phyloP scores from a whole-genome alignment of 1,140 invertebrate genomes.

The Drosophila nikananu region DNA sequence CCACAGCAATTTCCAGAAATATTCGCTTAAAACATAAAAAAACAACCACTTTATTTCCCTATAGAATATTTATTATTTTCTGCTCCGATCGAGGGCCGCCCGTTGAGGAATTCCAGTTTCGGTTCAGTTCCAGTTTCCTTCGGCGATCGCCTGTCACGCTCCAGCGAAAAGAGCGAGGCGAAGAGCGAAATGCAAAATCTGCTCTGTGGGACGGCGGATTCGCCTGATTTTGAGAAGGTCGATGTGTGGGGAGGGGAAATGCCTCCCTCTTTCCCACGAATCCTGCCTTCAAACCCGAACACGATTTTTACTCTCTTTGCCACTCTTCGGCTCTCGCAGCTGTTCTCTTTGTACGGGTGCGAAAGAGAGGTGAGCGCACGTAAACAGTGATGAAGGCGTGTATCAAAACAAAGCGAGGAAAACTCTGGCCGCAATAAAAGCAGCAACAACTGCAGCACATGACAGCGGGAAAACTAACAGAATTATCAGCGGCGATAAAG shows the following conservation, averaged over 20 bases:
- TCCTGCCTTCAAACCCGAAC: slow-evolving; percentile 15
- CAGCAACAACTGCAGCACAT: slow-evolving; percentile 47
- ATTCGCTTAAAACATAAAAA: slow-evolving; percentile 10
- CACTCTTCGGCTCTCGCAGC: slow-evolving; percentile 21
- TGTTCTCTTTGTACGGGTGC: slow-evolving; percentile 30
- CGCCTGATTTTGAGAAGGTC: slow-evolving; percentile 23
- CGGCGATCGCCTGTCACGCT: slow-evolving; percentile 34
- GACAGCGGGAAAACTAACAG: slow-evolving; percentile 47
- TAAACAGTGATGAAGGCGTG: slow-evolving; percentile 55
- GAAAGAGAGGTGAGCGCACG: slow-evolving; percentile 29
- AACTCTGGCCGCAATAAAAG: slow-evolving; percentile 49
- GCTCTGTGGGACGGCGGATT: slow-evolving; percentile 20
- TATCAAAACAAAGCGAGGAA: slow-evolving; percentile 67
- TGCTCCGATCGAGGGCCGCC: slow-evolving; percentile 12
- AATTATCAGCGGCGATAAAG: slow-evolving; percentile 33
- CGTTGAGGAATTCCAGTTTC: slow-evolving; percentile 29
- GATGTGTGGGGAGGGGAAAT: not conserved
- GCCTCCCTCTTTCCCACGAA: slow-evolving; percentile 11
- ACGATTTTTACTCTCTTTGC: slow-evolving; percentile 30
- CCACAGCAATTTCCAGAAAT: slow-evolving; percentile 24
- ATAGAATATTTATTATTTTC: not conserved
- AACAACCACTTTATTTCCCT: slow-evolving; percentile 17
- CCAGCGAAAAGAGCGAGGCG: slow-evolving; percentile 26
- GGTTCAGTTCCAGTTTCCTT: slow-evolving; percentile 13
- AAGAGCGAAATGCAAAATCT: slow-evolving; percentile 16